Percentiles rank a stretch among this genome's conserved stretches.
phyloP scores from a whole-genome alignment of 2,797 vertebrate species.

The Brachyalestes nurse region DNA sequence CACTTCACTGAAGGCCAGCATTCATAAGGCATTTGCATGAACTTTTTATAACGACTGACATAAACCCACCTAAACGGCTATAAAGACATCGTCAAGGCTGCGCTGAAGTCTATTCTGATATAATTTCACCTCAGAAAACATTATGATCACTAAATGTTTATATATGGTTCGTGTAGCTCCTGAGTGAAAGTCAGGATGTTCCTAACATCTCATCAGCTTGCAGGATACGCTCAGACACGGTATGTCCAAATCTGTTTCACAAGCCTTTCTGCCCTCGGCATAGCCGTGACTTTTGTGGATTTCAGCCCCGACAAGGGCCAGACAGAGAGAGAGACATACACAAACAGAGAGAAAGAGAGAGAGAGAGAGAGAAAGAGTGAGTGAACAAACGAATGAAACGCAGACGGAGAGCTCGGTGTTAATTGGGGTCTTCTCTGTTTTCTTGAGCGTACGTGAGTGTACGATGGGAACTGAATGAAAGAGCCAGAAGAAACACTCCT shows the following conservation, averaged over 20 bases:
- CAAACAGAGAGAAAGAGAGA: not conserved
- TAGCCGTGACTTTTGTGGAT: not conserved
- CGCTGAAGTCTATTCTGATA: no score
- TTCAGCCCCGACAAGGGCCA: conserved; percentile 19
- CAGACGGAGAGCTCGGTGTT: not conserved
- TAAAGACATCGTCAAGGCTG: no score
- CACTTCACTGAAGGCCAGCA: no score
- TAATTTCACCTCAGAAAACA: no score
- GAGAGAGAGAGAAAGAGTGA: not conserved
- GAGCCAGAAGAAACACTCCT: not conserved
- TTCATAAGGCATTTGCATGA: no score
- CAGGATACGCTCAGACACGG: not conserved
- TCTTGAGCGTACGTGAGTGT: not conserved
- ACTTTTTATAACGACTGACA: no score
- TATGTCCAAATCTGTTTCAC: not conserved
- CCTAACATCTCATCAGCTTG: not conserved
- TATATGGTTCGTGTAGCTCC: no score
- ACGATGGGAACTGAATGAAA: conserved; percentile 5
- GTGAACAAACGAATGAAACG: not conserved
- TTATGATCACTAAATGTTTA: no score
- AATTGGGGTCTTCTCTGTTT: conserved; percentile 23
- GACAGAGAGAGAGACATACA: not conserved
- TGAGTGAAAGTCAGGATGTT: no score
- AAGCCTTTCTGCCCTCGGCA: not conserved
- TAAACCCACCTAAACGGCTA: no score